phyloP scores from a whole-genome alignment of 2,797 vertebrate species.

The Gymnoscopelus braueri region DNA sequence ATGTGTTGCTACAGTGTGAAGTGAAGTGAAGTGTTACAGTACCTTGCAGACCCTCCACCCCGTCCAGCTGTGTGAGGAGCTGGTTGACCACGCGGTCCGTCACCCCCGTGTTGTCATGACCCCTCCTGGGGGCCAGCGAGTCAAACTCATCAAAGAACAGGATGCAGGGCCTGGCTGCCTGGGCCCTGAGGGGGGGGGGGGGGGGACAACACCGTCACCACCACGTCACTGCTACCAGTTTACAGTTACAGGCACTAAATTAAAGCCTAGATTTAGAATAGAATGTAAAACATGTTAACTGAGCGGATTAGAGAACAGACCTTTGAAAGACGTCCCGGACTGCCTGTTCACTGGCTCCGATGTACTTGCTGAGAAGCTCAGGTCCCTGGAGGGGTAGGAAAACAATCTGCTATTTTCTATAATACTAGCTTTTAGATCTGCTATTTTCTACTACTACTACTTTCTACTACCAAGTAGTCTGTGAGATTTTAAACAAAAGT shows the following conservation, averaged over 20 bases:
- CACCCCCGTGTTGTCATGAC: conserved; percentile 97
- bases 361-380: conserved; percentile 97
- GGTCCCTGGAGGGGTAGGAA: conserved; percentile 84
- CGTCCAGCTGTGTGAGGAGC: conserved; percentile 94
- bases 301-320: conserved; percentile 81
- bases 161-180: conserved; percentile 94
- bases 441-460: no score
- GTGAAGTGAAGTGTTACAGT: not conserved
- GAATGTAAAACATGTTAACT: no score
- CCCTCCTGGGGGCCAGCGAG: conserved; percentile 93
- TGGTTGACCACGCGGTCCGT: conserved; percentile 98
- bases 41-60: conserved; percentile 96
- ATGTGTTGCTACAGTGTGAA: no score
- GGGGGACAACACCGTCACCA: not conserved
- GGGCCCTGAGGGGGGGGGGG: conserved; percentile 88
- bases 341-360: conserved; percentile 96
- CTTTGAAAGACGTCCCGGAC: conserved; percentile 92
- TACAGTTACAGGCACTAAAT: no score
- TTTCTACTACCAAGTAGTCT: no score
- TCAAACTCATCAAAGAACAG: conserved; percentile 99
- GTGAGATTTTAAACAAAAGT: no score
- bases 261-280: no score
- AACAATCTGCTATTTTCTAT: no score
- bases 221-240: no score
- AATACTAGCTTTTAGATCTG: no score